Percentiles rank a stretch among this genome's conserved stretches.
Conservation (phyloP, 2,113 vertebrate species). For the human (Homo sapiens) region GRCh38 chrX:31335001-31335500, state of each 20-base stretch:
- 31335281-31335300: neutral
- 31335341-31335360: neutral
- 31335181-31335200: neutral
- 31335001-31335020: neutral
- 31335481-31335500: slow-evolving; percentile 40
- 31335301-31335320: neutral
- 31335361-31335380: slow-evolving; percentile 23
- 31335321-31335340: neutral
- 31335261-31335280: neutral
- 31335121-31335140: neutral
- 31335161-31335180: neutral
- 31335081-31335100: neutral
- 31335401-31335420: neutral
- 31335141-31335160: neutral
- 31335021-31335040: neutral
- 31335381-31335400: neutral
- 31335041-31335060: neutral
- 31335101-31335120: slow-evolving; percentile 23
- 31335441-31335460: neutral
- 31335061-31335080: slow-evolving; percentile 11
- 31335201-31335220: neutral
- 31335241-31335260: slow-evolving; percentile 29
- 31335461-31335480: neutral
- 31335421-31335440: neutral
- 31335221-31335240: slow-evolving; percentile 17